Evolutionary conservation across 2,888 invertebrate genomes (phyloP).

Genomic region (Agrotis clavis): DNA sequence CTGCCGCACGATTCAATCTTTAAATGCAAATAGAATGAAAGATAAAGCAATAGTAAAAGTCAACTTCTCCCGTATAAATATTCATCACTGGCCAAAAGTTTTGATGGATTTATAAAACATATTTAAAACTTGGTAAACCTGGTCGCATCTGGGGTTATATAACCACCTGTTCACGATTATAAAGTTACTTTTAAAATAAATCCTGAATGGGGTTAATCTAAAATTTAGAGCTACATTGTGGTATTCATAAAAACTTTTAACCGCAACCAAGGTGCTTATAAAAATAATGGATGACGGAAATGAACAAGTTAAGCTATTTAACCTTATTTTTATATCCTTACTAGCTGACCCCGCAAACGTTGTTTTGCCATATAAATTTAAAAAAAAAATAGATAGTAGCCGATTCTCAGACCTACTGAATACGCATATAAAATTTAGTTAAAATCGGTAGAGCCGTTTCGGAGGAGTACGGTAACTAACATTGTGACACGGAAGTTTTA

Average conservation of each 20-base stretch:
- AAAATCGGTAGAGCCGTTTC: no score
- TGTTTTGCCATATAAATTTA: no score
- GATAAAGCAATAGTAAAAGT: conserved; percentile 65
- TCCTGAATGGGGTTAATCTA: conserved; percentile 49
- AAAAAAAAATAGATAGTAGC: no score
- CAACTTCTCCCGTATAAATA: conserved; percentile 74
- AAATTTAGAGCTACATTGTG: conserved; percentile 41
- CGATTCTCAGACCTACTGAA: no score
- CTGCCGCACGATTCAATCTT: conserved; percentile 37
- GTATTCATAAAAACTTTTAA: conserved; percentile 55
- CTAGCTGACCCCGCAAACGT: no score
- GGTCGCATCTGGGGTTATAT: conserved; percentile 77
- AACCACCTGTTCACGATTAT: conserved; percentile 63
- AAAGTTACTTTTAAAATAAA: conserved; percentile 70
- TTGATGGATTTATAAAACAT: conserved; percentile 82
- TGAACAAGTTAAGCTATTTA: conserved; percentile 30
- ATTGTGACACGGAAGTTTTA: no score
- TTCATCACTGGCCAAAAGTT: conserved; percentile 80
- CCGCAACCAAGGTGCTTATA: conserved; percentile 33
- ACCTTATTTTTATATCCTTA: conserved; percentile 12
- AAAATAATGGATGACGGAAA: conserved; percentile 42
- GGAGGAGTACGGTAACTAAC: no score
- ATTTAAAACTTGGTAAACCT: conserved; percentile 78
- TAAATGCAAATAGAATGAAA: conserved; percentile 50
- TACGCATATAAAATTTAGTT: no score